Evolutionary conservation across 2,113 vertebrate genomes (phyloP).

Genomic region (Cairina moschata): DNA sequence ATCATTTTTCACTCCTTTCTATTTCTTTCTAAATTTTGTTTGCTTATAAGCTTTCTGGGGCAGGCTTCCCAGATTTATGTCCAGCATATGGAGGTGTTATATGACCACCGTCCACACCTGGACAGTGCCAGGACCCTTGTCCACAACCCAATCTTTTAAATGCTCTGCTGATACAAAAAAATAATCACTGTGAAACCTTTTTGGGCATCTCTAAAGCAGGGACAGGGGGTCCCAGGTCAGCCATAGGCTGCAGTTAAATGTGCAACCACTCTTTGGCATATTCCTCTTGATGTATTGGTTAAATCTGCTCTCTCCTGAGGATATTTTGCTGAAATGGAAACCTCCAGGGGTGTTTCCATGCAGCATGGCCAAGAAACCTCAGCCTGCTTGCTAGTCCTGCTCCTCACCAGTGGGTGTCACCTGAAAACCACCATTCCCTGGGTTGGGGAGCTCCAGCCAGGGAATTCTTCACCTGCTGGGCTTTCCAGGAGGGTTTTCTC

Average conservation of each 20-base stretch:
- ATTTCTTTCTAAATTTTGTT: not conserved
- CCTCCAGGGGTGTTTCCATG: not conserved
- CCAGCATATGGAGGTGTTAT: accelerated
- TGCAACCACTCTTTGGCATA: accelerated
- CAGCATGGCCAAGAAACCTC: not conserved
- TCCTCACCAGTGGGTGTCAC: not conserved
- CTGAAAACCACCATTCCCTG: not conserved
- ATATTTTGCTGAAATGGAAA: not conserved
- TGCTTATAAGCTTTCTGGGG: not conserved
- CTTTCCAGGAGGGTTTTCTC: not conserved
- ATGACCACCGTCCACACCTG: not conserved
- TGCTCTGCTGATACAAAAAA: not conserved
- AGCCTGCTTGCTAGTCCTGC: not conserved
- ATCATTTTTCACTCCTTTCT: accelerated
- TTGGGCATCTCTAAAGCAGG: not conserved
- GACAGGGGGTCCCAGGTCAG: not conserved
- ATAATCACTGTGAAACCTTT: not conserved
- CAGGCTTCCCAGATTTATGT: not conserved
- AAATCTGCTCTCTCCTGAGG: not conserved
- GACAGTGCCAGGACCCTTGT: not conserved
- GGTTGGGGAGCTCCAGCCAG: accelerated
- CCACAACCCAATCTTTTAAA: not conserved
- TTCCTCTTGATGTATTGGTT: not conserved
- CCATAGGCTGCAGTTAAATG: accelerated
- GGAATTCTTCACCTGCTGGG: not conserved